These are phyloP conservation scores for Cryptotermes secundus DNA, from an alignment of 1,140 invertebrate species.

Conservation along the genomic window DNA sequence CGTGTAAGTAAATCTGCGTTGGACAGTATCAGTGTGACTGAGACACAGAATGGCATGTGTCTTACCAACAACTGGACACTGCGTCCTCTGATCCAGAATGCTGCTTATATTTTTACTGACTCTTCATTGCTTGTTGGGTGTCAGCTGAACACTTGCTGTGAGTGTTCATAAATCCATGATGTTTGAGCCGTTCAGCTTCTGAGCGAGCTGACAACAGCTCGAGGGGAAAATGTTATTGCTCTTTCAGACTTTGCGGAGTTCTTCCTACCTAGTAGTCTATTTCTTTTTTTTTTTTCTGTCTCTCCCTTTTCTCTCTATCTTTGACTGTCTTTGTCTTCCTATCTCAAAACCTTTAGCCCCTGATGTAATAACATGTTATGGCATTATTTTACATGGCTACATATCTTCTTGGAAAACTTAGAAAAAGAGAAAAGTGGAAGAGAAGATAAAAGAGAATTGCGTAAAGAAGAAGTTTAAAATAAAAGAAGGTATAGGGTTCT, in stretches of 20 bases:
- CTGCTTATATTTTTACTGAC: no score
- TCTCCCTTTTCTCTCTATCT: no score
- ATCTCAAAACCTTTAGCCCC: not conserved
- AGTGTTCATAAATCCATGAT: not conserved
- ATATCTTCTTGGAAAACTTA: not conserved
- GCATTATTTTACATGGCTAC: constrained; percentile 17
- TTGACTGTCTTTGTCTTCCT: not conserved
- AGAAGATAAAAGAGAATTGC: not conserved
- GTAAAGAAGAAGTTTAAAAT: not conserved
- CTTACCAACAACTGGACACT: no score
- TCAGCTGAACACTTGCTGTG: not conserved
- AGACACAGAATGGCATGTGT: no score
- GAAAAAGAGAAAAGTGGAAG: not conserved
- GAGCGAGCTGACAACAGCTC: not conserved
- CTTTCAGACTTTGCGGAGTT: not conserved
- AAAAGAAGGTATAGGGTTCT: not conserved
- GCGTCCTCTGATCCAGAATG: no score
- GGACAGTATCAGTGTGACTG: no score
- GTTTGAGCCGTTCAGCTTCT: no score
- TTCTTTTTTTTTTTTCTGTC: not conserved
- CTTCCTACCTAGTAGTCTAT: not conserved
- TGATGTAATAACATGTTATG: not conserved
- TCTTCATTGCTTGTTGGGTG: no score
- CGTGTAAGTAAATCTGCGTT: no score
- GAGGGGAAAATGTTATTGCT: constrained; percentile 11